phyloP scores from a whole-genome alignment of 2,888 invertebrate species.

The Trichogramma dendrolimi region DNA sequence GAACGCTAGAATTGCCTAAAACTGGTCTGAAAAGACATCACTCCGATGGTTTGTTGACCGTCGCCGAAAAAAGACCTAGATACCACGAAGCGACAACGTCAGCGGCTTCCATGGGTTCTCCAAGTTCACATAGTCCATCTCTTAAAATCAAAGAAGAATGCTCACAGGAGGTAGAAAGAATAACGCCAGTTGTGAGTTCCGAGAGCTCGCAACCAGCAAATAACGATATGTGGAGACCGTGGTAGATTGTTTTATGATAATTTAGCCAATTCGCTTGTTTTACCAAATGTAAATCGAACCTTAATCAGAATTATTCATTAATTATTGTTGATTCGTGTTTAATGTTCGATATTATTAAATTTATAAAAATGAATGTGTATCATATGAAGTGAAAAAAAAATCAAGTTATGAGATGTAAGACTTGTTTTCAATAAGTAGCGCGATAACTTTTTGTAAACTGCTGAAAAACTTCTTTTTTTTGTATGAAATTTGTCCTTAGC shows the following conservation, averaged over 20 bases:
- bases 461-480: constrained; percentile 7
- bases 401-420: constrained; percentile 5
- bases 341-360: neutral
- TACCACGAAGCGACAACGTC: constrained; percentile 42
- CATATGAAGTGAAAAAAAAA: neutral
- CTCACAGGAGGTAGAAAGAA: constrained; percentile 23
- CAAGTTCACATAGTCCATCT: constrained; percentile 20
- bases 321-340: constrained; percentile 12
- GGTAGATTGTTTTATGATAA: constrained; percentile 45
- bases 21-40: constrained; percentile 42
- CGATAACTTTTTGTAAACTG: neutral
- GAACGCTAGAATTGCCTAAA: constrained; percentile 30
- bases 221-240: constrained; percentile 60
- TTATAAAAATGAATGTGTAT: neutral
- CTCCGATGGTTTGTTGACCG: constrained; percentile 44
- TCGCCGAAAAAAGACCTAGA: constrained; percentile 45
- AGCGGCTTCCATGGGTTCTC: constrained; percentile 31
- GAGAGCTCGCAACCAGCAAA: constrained; percentile 43
- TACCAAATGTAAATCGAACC: constrained; percentile 10
- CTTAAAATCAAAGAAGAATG: constrained; percentile 32
- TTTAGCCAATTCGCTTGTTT: constrained; percentile 2
- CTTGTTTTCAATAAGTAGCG: constrained; percentile 3
- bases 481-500: neutral
- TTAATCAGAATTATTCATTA: constrained; percentile 12
- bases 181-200: constrained; percentile 17